Conservation (phyloP, 2,888 invertebrate species). For the Ctenicera cuprea region DNA sequence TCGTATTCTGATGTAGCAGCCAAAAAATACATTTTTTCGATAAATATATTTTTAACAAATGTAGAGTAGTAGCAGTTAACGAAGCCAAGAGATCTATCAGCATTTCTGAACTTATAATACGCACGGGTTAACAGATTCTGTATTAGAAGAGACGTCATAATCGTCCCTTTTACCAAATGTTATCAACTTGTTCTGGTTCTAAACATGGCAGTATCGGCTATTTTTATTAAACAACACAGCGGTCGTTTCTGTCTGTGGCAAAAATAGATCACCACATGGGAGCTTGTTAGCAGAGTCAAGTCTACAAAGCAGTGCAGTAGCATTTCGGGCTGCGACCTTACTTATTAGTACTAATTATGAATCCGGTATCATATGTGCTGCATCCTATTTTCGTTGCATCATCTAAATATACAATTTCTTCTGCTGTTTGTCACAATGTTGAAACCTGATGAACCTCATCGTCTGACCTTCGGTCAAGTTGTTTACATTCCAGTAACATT, state of each 20-base stretch:
- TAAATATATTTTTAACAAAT: conserved; percentile 53
- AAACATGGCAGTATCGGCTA: conserved; percentile 54
- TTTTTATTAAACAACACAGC: conserved; percentile 54
- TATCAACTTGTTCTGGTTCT: conserved; percentile 45
- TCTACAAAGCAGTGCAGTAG: conserved; percentile 41
- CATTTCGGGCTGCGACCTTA: conserved; percentile 48
- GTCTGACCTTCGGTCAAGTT: neutral
- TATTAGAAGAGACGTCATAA: neutral
- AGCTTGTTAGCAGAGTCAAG: conserved; percentile 44
- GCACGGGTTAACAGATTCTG: conserved; percentile 7
- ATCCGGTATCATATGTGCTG: conserved; percentile 36
- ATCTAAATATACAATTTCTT: conserved; percentile 27
- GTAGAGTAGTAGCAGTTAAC: conserved; percentile 34
- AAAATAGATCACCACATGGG: conserved; percentile 53
- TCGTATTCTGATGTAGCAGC: conserved; percentile 23
- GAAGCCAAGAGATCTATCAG: conserved; percentile 34
- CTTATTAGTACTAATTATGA: conserved; percentile 54
- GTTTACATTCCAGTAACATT: neutral
- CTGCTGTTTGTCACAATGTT: conserved; percentile 3
- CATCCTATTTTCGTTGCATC: conserved; percentile 34
- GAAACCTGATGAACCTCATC: conserved; percentile 5
- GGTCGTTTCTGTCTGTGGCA: conserved; percentile 51
- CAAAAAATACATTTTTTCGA: conserved; percentile 52
- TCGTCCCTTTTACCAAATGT: conserved; percentile 3
- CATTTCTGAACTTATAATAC: conserved; percentile 16